Evolutionary conservation across 1,140 invertebrate species (phyloP), one percentile per base, ranked within the genome.

Genomic region (Drosophila pallidifrons): DNA sequence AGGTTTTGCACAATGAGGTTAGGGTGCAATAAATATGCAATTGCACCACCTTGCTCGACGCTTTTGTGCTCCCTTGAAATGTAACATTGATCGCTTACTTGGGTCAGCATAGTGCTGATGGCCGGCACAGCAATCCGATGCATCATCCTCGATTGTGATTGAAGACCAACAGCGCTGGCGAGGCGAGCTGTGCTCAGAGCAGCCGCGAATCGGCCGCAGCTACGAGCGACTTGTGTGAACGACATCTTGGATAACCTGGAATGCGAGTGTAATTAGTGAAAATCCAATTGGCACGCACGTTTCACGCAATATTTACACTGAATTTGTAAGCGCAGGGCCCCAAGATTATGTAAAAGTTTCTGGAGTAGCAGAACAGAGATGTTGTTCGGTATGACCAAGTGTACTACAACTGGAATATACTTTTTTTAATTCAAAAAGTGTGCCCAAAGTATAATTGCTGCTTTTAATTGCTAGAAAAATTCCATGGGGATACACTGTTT

Each of bases 281-380:
- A 13, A 60, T 32, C 1, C 25, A 20, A 38, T 20, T 41, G 45
- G 11, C 32, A 47, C 3, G 8, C 41, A 16, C 25, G 13, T 51
- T 72, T 70, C 45, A 10, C 38, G 32, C 60, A 78, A 88, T 83
- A 83, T 89, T 88, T 88, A 88, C 83, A 80, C 80, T 51, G 60
- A 85, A 61, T 83, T 88, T 83, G 60, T 20, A 46, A 70, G 68
- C 60, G 52, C 66, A 64, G 54, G 54, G 49, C 55, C 61, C 61
- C 75, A 88, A 83, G 83, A 87, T 88, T 88, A 88, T 88, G 83
- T 88, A 88, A 88, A 88, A 88, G 83, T 89, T 79, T 79, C 73
- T 83, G 82, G 82, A 86, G 80, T 71, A 81, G 66, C 72, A 75
- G 58, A 75, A 58, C 52, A 75, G 51, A 70, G 51, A 52, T 66